Base-by-base conservation (phyloP, 2,113 vertebrate species). In the Pseudolaguvia tuberculata region DNA sequence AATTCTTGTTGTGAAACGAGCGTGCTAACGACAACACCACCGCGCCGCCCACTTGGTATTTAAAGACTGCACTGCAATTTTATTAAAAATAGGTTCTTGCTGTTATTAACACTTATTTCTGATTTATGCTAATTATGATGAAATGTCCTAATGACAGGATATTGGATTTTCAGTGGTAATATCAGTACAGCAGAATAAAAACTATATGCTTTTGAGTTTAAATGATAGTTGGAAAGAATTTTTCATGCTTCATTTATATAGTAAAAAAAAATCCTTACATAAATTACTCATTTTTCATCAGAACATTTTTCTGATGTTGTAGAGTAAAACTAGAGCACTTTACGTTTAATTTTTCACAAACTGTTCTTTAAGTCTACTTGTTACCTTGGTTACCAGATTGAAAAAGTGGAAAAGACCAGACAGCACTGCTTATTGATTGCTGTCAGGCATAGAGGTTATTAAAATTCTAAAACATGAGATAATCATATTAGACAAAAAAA, bases 51-150 rank as follows among this genome's bases (percentile, higher is more conserved):
- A n/a, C n/a, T n/a, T n/a, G n/a, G n/a, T n/a, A n/a, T n/a, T n/a
- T n/a, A n/a, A n/a, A n/a, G n/a, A n/a, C n/a, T 42, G 31, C 14
- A 12, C 17, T 62, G 3, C 39, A 31, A 18, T 17, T 4, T 39
- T 42, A 62, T 42, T 39, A 62, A 14, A 31, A 62, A 21, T 62
- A 21, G 18, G 59, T 23, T 12, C 1, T 51, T 29, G 14, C n/a
- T 70, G 25, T 56, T 21, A 73, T 65, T 48, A 51, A 55, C 47
- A 62, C 63, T 77, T 73, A 39, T 80, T 61, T 77, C 42, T 73
- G 65, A 70, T 80, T 42, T 73, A 66, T 71, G 69, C 53, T 77
- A 77, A 76, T 80, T 70, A 73, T 73, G 57, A 73, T 73, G 45
- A 75, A 77, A 63, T 59, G 65, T 76, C 77, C 58, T 80, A 77